Evolutionary conservation across 2,113 vertebrate genomes (phyloP).

Genomic region (Sylvilagus bachmani): DNA sequence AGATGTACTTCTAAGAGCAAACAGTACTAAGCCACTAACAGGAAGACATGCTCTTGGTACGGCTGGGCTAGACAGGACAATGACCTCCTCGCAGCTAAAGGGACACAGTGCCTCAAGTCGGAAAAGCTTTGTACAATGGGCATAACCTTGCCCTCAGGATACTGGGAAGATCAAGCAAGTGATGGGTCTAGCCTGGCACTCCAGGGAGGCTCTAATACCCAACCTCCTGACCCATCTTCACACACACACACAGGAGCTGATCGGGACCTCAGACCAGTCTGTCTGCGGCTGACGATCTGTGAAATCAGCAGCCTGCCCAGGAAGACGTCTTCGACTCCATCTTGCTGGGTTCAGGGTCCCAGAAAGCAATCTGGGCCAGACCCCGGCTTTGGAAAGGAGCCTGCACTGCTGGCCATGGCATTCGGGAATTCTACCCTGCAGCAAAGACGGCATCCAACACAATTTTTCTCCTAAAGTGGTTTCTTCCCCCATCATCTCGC

Average conservation of each 20-base stretch:
- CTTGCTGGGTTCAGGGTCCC: neutral
- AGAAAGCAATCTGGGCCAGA: slow-evolving; percentile 16
- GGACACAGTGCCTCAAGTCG: neutral
- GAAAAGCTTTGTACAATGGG: neutral
- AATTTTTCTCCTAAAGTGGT: neutral
- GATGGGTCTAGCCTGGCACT: neutral
- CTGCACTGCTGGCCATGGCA: neutral
- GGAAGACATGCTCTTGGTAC: neutral
- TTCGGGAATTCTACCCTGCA: slow-evolving; percentile 34
- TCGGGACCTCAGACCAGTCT: neutral
- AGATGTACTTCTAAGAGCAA: neutral
- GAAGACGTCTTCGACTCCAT: slow-evolving; percentile 18
- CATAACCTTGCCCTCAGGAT: neutral
- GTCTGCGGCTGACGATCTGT: neutral
- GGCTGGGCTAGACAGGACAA: neutral
- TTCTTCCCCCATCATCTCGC: slow-evolving; percentile 30
- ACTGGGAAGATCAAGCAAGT: neutral
- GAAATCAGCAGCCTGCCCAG: neutral
- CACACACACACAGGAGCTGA: neutral
- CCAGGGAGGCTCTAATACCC: no score
- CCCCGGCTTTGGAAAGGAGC: neutral
- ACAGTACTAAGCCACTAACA: neutral
- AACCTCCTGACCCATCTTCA: neutral
- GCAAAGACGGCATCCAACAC: neutral
- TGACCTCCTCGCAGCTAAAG: neutral